phyloP scores from a whole-genome alignment of 2,888 invertebrate genomes.

The Drosophila nr. perissopoda region DNA sequence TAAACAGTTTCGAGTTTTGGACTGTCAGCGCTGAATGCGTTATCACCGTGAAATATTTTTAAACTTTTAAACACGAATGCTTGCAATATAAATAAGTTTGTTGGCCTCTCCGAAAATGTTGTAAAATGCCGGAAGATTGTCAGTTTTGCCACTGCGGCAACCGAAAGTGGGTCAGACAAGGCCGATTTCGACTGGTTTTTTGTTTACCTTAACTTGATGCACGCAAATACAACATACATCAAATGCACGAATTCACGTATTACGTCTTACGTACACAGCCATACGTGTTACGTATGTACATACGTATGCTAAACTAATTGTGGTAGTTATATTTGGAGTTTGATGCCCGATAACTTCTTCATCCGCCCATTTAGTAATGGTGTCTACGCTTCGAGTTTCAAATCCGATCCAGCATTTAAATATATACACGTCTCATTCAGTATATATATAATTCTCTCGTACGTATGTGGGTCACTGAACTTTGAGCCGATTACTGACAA shows the following conservation, averaged over 20 bases:
- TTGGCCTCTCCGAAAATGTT: constrained; percentile 64
- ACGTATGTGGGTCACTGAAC: not conserved
- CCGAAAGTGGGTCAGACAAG: constrained; percentile 83
- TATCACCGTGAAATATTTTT: constrained; percentile 47
- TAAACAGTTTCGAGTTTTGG: constrained; percentile 27
- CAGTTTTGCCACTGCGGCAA: constrained; percentile 71
- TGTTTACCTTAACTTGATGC: constrained; percentile 40
- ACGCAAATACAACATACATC: constrained; percentile 16
- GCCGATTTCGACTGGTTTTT: constrained; percentile 74
- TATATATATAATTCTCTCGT: not conserved
- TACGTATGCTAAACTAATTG: not conserved
- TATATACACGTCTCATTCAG: not conserved
- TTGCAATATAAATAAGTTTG: constrained; percentile 44
- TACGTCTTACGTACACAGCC: not conserved
- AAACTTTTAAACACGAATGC: constrained; percentile 47
- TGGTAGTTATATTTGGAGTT: not conserved
- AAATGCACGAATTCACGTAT: constrained; percentile 2
- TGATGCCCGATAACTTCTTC: not conserved
- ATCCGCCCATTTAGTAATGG: not conserved
- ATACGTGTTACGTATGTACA: not conserved
- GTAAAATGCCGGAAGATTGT: constrained; percentile 75
- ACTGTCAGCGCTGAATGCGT: constrained; percentile 36
- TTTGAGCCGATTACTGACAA: not conserved
- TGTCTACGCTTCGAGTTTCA: not conserved
- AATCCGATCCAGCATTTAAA: not conserved